phyloP scores from a whole-genome alignment of 2,888 invertebrate genomes.

The Luperina nickerlii region DNA sequence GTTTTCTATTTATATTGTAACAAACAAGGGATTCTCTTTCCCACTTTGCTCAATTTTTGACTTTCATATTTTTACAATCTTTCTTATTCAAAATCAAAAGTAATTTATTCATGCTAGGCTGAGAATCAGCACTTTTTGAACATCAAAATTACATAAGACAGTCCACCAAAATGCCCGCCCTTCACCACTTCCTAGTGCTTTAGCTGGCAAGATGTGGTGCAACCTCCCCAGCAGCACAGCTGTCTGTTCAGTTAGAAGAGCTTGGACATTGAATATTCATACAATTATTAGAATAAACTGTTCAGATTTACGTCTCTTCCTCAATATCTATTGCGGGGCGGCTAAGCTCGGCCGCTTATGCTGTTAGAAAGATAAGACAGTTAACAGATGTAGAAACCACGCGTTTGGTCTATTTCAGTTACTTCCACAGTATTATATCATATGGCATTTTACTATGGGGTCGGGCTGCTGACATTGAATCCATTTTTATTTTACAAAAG shows the following conservation, averaged over 20 bases:
- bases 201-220: background rate
- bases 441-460: no score
- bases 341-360: no score
- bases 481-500: no score
- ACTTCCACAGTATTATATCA: no score
- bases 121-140: background rate
- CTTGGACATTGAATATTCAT: background rate
- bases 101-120: background rate
- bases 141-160: background rate
- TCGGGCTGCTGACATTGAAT: no score
- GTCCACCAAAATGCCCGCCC: background rate
- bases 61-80: background rate
- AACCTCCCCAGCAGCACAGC: background rate
- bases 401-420: no score
- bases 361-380: no score
- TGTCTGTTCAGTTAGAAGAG: background rate
- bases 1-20: background rate
- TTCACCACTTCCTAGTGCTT: background rate
- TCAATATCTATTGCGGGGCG: background rate
- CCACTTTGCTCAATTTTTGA: background rate
- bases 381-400: no score
- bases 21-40: background rate
- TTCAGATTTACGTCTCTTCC: background rate
- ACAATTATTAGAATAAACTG: background rate
- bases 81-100: constrained; percentile 3